These are phyloP conservation scores for Campylomormyrus tamandua DNA, from an alignment of 2,113 vertebrate species.

Conservation along the genomic window DNA sequence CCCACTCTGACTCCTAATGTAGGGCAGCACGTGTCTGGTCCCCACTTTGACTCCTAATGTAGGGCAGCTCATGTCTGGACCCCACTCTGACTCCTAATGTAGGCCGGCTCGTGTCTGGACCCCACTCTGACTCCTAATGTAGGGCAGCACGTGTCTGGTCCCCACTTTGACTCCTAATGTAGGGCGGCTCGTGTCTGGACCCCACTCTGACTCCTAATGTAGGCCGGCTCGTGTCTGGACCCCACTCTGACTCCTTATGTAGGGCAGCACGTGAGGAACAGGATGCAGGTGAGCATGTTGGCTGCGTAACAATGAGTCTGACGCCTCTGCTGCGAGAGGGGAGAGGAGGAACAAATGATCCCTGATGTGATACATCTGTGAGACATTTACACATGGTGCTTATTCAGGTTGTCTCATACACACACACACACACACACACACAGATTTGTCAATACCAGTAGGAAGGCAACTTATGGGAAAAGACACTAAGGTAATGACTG, in stretches of 20 bases:
- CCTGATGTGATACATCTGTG: neutral
- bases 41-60: neutral
- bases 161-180: neutral
- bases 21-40: too few species aligned
- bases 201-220: neutral
- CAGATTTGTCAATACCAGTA: neutral
- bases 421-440: neutral
- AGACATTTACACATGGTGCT: neutral
- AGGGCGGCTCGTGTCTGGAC: too few species aligned
- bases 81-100: neutral
- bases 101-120: too few species aligned
- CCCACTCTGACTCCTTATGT: neutral
- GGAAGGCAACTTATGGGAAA: neutral
- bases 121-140: neutral
- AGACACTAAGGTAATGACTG: neutral
- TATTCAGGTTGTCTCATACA: neutral
- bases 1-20: neutral
- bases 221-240: neutral
- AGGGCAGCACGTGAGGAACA: neutral
- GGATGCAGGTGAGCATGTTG: neutral
- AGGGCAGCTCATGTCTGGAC: too few species aligned
- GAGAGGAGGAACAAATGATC: neutral
- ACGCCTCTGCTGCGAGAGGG: neutral
- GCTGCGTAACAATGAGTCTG: neutral
- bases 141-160: neutral